Evolutionary conservation across 2,113 vertebrate species (phyloP).

Genomic region (Osmerus eperlanus): DNA sequence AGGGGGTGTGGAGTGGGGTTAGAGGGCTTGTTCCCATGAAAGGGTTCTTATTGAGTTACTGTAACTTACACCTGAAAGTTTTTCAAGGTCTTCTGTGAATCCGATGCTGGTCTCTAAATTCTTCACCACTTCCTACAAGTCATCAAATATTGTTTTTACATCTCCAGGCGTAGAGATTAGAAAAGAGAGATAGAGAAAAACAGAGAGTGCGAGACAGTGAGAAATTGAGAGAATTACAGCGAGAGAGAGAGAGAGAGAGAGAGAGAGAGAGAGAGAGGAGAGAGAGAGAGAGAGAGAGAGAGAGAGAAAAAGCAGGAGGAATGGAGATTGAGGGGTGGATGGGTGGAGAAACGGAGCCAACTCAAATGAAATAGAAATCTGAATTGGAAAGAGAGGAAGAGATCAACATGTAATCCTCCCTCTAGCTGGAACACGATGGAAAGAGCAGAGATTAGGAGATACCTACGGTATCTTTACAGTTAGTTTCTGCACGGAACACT

Average conservation of each 20-base stretch:
- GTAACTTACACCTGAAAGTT: slow-evolving; percentile 80
- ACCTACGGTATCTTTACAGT: slow-evolving; percentile 71
- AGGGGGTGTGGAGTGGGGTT: not conserved
- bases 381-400: slow-evolving; percentile 66
- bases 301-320: slow-evolving; percentile 31
- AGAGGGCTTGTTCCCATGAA: slow-evolving; percentile 30
- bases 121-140: slow-evolving; percentile 78
- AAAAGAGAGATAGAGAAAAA: slow-evolving; percentile 36
- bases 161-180: slow-evolving; percentile 57
- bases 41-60: slow-evolving; percentile 57
- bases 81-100: slow-evolving; percentile 82
- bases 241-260: slow-evolving; percentile 17
- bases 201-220: not conserved
- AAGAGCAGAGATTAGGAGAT: slow-evolving; percentile 61
- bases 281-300: slow-evolving; percentile 23
- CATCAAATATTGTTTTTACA: slow-evolving; percentile 74
- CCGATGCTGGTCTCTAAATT: slow-evolving; percentile 79
- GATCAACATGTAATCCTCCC: slow-evolving; percentile 73
- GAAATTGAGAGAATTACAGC: not conserved
- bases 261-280: slow-evolving; percentile 16
- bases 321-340: not conserved
- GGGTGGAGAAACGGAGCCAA: slow-evolving; percentile 24
- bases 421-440: slow-evolving; percentile 56
- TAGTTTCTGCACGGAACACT: slow-evolving; percentile 59
- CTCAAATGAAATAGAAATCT: slow-evolving; percentile 73